These are phyloP conservation scores for Agonopterix arenella DNA, from an alignment of 2,888 invertebrate species.

Conservation along the genomic window DNA sequence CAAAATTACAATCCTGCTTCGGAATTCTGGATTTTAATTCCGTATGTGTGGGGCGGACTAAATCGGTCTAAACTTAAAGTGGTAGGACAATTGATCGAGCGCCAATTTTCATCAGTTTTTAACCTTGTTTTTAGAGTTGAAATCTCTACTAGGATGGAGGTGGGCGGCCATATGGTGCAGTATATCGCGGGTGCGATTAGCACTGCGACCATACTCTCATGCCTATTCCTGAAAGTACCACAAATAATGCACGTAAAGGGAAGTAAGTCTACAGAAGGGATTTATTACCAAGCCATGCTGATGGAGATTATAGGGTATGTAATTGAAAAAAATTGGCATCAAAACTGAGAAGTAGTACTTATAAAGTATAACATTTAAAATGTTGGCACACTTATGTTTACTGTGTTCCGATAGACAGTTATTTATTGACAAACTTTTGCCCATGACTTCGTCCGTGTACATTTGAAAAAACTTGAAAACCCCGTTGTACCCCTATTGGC, in stretches of 20 bases:
- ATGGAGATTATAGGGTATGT: conserved; percentile 83
- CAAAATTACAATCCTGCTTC: no score
- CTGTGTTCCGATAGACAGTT: no score
- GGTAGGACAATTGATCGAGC: conserved; percentile 28
- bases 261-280: conserved; percentile 82
- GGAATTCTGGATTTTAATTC: no score
- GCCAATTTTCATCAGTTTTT: neutral
- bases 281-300: conserved; percentile 79
- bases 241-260: conserved; percentile 84
- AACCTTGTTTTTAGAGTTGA: neutral
- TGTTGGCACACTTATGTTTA: no score
- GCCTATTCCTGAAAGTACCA: conserved; percentile 87
- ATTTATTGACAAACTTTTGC: no score
- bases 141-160: conserved; percentile 29
- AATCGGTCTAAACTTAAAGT: conserved; percentile 23
- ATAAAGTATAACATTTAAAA: neutral
- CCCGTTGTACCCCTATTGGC: no score
- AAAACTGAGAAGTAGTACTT: neutral
- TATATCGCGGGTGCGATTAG: conserved; percentile 69
- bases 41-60: no score
- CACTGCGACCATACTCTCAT: conserved; percentile 85
- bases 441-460: no score
- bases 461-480: no score
- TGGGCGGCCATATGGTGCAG: conserved; percentile 29
- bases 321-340: neutral